phyloP scores from a whole-genome alignment of 2,888 invertebrate species.

The Cantharis nigra region DNA sequence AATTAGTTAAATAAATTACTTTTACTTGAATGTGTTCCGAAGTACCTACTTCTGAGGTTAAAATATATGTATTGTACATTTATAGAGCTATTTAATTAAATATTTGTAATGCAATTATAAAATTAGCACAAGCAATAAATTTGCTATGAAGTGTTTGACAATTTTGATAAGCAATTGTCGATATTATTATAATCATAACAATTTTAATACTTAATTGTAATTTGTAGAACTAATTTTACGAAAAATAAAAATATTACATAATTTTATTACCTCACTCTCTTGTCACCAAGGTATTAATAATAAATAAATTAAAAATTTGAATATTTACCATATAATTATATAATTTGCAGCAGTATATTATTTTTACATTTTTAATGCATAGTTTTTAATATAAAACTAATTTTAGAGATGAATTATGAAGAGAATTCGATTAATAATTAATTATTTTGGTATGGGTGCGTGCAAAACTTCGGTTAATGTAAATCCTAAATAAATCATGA shows the following conservation, averaged over 20 bases:
- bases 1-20: not conserved
- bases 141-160: not conserved
- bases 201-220: not conserved
- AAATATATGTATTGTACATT: not conserved
- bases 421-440: not conserved
- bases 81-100: not conserved
- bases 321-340: not conserved
- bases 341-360: not conserved
- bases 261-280: not conserved
- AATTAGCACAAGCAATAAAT: not conserved
- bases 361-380: not conserved
- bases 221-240: not conserved
- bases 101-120: not conserved
- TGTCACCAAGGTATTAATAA: not conserved
- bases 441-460: not conserved
- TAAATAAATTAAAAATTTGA: not conserved
- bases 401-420: not conserved
- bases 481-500: not conserved
- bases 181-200: not conserved
- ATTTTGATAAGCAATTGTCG: not conserved
- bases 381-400: not conserved
- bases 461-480: not conserved
- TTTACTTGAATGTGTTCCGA: not conserved
- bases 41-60: not conserved
- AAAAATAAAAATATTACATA: not conserved